phyloP scores from a whole-genome alignment of 2,113 vertebrate species.

The Dicrurus megarhynchus region DNA sequence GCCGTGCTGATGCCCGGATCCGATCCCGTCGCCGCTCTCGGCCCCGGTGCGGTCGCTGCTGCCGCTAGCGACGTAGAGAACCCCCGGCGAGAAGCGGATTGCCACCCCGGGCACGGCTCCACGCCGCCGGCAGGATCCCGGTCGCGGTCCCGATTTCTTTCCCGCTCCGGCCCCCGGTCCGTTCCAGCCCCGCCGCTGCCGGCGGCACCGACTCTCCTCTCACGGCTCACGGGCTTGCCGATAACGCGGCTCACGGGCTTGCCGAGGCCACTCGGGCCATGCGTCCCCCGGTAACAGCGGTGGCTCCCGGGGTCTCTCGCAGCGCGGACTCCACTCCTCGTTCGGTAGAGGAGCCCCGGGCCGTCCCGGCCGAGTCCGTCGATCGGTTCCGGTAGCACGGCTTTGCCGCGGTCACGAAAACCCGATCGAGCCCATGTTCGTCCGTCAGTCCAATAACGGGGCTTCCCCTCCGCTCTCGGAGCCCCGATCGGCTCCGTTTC shows the following conservation, averaged over 20 bases:
- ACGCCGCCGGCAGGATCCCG: too few relatives aligned
- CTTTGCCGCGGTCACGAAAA: neutral
- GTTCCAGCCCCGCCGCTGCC: neutral
- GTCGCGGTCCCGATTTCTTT: neutral
- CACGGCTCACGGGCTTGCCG: neutral
- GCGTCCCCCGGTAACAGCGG: neutral
- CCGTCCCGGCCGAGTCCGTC: neutral
- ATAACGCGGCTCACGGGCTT: neutral
- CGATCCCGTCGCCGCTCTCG: too few relatives aligned
- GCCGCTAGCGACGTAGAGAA: neutral
- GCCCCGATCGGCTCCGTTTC: neutral
- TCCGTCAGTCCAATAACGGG: neutral
- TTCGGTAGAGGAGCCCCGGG: neutral
- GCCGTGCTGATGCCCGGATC: too few relatives aligned
- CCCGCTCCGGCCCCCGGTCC: neutral
- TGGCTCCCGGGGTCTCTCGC: neutral
- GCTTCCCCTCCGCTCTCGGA: neutral
- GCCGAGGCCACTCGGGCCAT: neutral
- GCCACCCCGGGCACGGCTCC: too few relatives aligned
- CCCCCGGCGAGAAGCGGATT: neutral
- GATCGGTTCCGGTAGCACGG: neutral
- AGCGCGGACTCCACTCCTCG: neutral
- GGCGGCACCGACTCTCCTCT: too few relatives aligned
- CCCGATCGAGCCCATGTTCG: neutral
- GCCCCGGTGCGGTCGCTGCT: neutral